phyloP scores from a whole-genome alignment of 1,140 invertebrate species.

The Drusus annulatus region DNA sequence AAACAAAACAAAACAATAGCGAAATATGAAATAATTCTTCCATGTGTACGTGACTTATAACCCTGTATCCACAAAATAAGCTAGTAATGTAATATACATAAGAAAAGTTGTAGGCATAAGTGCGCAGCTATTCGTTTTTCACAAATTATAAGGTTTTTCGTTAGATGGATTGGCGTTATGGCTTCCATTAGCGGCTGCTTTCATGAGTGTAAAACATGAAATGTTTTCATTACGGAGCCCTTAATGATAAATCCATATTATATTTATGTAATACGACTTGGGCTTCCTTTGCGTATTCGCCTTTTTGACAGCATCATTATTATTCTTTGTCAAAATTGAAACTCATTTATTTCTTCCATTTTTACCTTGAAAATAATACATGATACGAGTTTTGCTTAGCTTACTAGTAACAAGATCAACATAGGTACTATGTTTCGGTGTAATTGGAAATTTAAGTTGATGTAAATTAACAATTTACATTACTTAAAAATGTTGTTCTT shows the following conservation, averaged over 20 bases:
- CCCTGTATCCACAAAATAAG: no score
- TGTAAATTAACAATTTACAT: no score
- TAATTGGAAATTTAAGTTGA: no score
- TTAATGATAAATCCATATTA: constrained; percentile 27
- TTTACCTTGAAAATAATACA: no score
- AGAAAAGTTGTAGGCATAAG: not conserved
- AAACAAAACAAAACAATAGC: no score
- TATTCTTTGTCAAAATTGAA: not conserved
- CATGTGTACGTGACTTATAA: no score
- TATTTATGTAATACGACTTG: not conserved
- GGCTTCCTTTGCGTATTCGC: not conserved
- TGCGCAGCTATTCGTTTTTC: constrained; percentile 1
- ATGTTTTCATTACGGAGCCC: constrained; percentile 29
- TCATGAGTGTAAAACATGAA: constrained; percentile 19
- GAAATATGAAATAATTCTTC: no score
- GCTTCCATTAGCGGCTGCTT: constrained; percentile 22
- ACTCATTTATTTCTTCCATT: not conserved
- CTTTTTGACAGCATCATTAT: not conserved
- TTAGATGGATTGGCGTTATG: constrained; percentile 27
- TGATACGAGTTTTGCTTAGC: no score
- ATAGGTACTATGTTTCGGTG: no score
- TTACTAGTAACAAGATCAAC: no score
- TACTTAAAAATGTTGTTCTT: no score
- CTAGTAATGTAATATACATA: not conserved
- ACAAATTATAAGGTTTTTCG: constrained; percentile 17